These are phyloP conservation scores for Hipposideros armiger DNA, from an alignment of 2,113 vertebrate genomes.

Conservation along the genomic window DNA sequence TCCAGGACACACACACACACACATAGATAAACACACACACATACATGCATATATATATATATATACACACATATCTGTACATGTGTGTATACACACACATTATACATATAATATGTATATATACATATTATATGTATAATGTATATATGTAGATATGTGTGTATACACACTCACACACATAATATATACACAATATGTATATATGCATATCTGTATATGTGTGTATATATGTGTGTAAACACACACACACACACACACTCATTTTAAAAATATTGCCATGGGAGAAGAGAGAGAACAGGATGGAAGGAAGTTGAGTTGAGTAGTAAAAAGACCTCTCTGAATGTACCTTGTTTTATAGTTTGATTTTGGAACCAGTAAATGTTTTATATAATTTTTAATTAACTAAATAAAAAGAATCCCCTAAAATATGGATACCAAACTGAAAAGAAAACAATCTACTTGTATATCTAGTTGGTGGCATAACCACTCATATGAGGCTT, in stretches of 20 bases:
- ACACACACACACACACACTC: not conserved
- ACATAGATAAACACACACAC: not conserved
- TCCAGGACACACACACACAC: not conserved
- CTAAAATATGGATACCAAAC: not conserved
- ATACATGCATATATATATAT: not conserved
- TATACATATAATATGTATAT: not conserved
- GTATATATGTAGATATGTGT: too few species aligned
- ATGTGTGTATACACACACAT: not conserved
- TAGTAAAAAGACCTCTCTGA: not conserved
- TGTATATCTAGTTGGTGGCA: not conserved
- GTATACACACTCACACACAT: not conserved
- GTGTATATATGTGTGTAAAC: not conserved
- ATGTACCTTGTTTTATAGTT: not conserved
- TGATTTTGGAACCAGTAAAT: constrained; percentile 3
- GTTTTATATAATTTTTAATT: constrained; percentile 28
- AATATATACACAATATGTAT: not conserved
- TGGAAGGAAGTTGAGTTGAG: not conserved
- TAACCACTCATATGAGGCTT: not conserved
- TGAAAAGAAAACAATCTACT: not conserved
- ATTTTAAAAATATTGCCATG: not conserved
- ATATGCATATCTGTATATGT: not conserved
- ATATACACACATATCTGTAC: too few species aligned
- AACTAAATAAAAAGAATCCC: constrained; percentile 2
- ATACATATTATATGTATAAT: not conserved
- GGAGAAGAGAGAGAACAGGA: not conserved